Evolutionary conservation across 2,113 vertebrate species (phyloP).

Genomic region (Progne subis): DNA sequence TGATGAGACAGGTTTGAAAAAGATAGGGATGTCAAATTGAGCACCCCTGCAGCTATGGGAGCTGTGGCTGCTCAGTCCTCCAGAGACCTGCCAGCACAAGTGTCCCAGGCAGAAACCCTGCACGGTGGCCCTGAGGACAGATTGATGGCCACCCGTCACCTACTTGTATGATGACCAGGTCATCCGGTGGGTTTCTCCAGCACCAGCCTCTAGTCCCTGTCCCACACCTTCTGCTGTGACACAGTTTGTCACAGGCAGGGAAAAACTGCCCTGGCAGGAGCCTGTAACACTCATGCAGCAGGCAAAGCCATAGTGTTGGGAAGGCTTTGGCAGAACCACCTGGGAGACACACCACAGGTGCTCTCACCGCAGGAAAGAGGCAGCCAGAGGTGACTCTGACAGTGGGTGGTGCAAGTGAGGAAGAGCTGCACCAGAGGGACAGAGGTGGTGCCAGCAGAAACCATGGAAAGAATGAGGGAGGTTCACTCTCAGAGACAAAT

Average conservation of each 20-base stretch:
- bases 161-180: no score
- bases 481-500: slow-evolving; percentile 4
- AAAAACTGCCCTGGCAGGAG: not conserved
- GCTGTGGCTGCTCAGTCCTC: not conserved
- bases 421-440: not conserved
- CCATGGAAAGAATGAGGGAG: slow-evolving; percentile 61
- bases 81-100: not conserved
- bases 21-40: accelerated
- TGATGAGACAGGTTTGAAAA: not conserved
- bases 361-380: not conserved
- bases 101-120: not conserved
- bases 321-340: not conserved
- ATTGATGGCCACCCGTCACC: no score
- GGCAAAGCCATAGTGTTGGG: not conserved
- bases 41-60: not conserved
- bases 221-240: not conserved
- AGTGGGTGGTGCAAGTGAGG: not conserved
- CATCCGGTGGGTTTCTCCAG: not conserved
- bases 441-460: slow-evolving; percentile 43
- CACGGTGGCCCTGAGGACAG: not conserved
- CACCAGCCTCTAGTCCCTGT: not conserved
- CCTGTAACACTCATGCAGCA: not conserved
- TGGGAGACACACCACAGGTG: not conserved
- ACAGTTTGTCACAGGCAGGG: not conserved
- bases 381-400: not conserved